phyloP scores from a whole-genome alignment of 2,797 vertebrate genomes.

The Microcaecilia unicolor region DNA sequence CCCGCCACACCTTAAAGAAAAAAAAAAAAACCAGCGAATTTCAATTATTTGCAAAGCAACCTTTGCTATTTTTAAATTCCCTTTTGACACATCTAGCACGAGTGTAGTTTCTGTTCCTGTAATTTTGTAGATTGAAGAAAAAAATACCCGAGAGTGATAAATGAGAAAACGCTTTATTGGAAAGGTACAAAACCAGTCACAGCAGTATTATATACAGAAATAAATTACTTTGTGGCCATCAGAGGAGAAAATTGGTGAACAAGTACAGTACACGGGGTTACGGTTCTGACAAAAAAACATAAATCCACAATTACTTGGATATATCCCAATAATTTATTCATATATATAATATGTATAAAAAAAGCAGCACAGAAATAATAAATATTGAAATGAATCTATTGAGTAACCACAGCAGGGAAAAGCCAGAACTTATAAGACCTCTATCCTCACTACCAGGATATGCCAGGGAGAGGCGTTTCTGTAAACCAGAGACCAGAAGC shows the following conservation, averaged over 20 bases:
- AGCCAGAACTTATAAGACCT: conserved; percentile 25
- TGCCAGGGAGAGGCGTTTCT: too few relatives aligned
- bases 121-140: too few relatives aligned
- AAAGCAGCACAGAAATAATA: conserved; percentile 82
- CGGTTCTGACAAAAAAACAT: conserved; percentile 56
- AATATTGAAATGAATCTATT: conserved; percentile 79
- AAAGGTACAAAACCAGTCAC: conserved; percentile 82
- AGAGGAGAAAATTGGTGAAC: conserved; percentile 59
- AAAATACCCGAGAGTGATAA: too few relatives aligned
- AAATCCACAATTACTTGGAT: conserved; percentile 69
- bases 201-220: conserved; percentile 75
- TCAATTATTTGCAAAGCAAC: too few relatives aligned
- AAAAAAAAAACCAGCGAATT: too few relatives aligned
- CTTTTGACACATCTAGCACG: too few relatives aligned
- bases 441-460: conserved; percentile 28
- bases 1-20: too few relatives aligned
- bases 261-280: conserved; percentile 49
- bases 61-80: too few relatives aligned
- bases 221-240: conserved; percentile 82
- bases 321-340: conserved; percentile 87
- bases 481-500: too few relatives aligned
- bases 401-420: conserved; percentile 38
- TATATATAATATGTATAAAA: conserved; percentile 54
- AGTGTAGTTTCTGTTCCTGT: too few relatives aligned
- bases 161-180: conserved; percentile 82